These are phyloP conservation scores for Epicauta chinensis DNA, from an alignment of 1,140 invertebrate species.

Conservation along the genomic window DNA sequence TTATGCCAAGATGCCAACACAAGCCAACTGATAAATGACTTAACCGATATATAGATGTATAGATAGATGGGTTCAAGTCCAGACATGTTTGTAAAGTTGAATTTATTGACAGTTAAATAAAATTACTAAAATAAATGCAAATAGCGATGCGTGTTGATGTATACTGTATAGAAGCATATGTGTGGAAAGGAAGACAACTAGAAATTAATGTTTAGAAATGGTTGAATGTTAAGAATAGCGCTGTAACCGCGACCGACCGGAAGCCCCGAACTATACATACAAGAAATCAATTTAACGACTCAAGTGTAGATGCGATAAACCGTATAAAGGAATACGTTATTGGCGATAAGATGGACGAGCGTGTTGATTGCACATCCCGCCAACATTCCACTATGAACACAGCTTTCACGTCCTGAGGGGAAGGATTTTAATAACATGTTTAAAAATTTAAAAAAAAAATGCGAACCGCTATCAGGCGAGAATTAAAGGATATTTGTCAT, in stretches of 20 bases:
- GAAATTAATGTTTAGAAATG: constrained; percentile 37
- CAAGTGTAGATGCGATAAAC: constrained; percentile 25
- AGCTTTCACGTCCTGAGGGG: constrained; percentile 6
- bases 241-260: neutral
- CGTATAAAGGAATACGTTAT: constrained; percentile 34
- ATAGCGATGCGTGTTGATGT: constrained; percentile 34
- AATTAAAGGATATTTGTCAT: constrained; percentile 28
- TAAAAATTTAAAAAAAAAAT: constrained; percentile 17
- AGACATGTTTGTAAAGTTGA: too few species aligned
- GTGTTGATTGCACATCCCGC: constrained; percentile 27
- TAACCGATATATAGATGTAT: too few species aligned
- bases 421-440: constrained; percentile 22
- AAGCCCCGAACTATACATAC: constrained; percentile 17
- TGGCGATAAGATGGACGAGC: constrained; percentile 36
- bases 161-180: constrained; percentile 23
- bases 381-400: constrained; percentile 15
- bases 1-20: too few species aligned
- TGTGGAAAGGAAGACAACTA: constrained; percentile 34
- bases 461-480: constrained; percentile 16
- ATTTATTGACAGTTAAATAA: constrained; percentile 32
- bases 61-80: too few species aligned
- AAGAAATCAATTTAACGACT: constrained; percentile 38
- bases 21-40: too few species aligned
- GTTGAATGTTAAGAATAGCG: constrained; percentile 20
- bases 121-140: constrained; percentile 29